Evolutionary conservation across 2,888 invertebrate species (phyloP), one percentile per base, ranked within the genome.

Genomic region (Spisula solida): DNA sequence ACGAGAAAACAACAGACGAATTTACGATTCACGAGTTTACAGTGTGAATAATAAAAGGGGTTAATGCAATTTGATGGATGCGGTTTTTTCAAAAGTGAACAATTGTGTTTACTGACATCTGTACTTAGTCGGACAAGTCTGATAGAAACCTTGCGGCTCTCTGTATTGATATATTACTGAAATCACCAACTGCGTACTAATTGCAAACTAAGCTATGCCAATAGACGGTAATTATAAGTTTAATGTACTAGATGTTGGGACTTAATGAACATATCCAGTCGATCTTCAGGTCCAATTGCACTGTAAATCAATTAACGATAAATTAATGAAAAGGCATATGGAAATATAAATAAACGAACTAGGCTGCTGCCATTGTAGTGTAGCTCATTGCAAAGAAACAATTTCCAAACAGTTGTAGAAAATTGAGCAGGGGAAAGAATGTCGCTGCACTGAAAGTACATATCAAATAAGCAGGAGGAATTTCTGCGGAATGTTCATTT

Each of bases 221-320:
- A 56, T 55, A 51, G 29, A n/a, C 25, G 51, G 55, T 79, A 85
- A 85, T 79, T 79, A 79, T 78, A 51, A 20, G 78, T 60, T 51
- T 31, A 56, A 56, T 79, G 85, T 78, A 84, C 79, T 79, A 47
- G 56, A 79, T 85, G 41, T 47, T 56, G 31, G 10, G 25, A 6
- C 25, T 48, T 79, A 70, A 79, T 79, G 34, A 79, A 85, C 31
- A 85, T 34, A 85, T 34, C 41, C 31, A 85, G 56, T 25, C 41
- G 79, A 31, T 55, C 34, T 85, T 56, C 34, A 29, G 55, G 56
- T 51, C 84, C 79, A 78, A 85, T 85, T 85, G 79, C 79, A 79
- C 56, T 85, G 78, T 78, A 85, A 85, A 85, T 75, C 84, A 85
- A 85, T 85, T 85, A 85, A 41, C 78, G 85, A 56, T 78, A n/a